Conservation (phyloP, 37 sponge, comb jelly and placozoan species). For the Geodia barretti region DNA sequence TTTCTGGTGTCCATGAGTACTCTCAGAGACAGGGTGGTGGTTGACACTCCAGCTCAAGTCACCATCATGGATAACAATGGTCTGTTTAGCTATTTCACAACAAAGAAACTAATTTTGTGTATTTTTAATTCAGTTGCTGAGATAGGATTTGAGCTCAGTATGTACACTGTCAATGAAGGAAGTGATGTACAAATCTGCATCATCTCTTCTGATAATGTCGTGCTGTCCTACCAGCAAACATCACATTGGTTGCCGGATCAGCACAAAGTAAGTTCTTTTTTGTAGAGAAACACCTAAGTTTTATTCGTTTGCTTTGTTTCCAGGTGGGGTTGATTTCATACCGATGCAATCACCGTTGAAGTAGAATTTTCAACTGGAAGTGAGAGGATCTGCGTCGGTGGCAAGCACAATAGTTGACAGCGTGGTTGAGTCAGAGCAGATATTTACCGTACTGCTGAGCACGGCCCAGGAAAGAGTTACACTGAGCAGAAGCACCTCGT, state of each 20-base stretch:
- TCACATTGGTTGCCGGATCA: not conserved
- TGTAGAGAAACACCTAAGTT: not conserved
- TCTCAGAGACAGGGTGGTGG: not conserved
- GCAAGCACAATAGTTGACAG: not conserved
- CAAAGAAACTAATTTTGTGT: not conserved
- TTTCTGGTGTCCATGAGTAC: not conserved
- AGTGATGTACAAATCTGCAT: not conserved
- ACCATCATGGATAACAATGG: slow-evolving; percentile 5
- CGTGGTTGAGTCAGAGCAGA: not conserved
- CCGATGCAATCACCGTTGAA: not conserved
- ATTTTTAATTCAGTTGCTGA: not conserved
- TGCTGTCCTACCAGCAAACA: not conserved
- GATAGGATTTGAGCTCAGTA: not conserved
- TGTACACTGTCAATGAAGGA: not conserved
- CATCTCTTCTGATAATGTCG: not conserved
- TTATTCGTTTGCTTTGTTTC: not conserved
- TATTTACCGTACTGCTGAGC: not conserved
- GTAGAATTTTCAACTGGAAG: not conserved
- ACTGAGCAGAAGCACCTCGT: not conserved
- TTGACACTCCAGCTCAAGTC: not conserved
- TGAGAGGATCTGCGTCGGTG: not conserved
- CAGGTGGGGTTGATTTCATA: not conserved
- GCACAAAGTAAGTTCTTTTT: not conserved
- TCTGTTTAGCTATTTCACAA: not conserved
- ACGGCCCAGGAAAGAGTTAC: not conserved